Evolutionary conservation across 1,140 invertebrate species (phyloP), one percentile per base, ranked within the genome.

Genomic region (Saccostrea cuccullata): DNA sequence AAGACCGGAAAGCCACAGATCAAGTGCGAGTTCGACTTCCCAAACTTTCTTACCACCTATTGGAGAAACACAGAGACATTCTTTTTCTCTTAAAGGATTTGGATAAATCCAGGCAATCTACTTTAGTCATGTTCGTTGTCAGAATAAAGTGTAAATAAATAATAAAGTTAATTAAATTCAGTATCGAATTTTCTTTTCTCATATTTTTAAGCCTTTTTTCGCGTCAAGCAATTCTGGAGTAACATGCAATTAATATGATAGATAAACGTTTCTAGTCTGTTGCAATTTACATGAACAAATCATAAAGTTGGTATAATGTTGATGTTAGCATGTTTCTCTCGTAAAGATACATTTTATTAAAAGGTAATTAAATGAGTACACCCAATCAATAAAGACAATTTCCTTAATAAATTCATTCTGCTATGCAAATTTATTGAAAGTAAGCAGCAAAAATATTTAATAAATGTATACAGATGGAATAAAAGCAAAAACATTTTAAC

Each of bases 1-100:
- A 40, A 36, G 70, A 73, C 70, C 70, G 12, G 30, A 30, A 13
- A 73, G 70, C 12, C 70, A 73, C 12, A 73, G 70, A 26, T 73
- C 70, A 73, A 30, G 23, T 13, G 13, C 23, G 9, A 73, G 70
- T 73, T 73, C 70, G 26, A 73, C 30, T 15, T 73, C 70, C 8
- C 70, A 73, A 30, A 30, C 23, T 73, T 73, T 73, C 30, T 73
- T 73, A 30, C 70, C 70, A 73, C 70, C 70, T 3, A 73, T 73
- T 26, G 26, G 26, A 73, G 23, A 26, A 30, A 12, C 70, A 15
- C 70, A 73, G 30, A 73, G 70, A 30, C 70, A 73, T 73, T 73
- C 70, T 11, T 73, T 73, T 73, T 73, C 70, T 30, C 26, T 73
- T 15, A 26, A 73, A 73, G 70, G 70, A 26, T 73, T 73, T 36